Percentiles rank a stretch among this genome's conserved stretches.
Evolutionary conservation across 2,113 vertebrate species (phyloP).

Genomic region (Sorex araneus): DNA sequence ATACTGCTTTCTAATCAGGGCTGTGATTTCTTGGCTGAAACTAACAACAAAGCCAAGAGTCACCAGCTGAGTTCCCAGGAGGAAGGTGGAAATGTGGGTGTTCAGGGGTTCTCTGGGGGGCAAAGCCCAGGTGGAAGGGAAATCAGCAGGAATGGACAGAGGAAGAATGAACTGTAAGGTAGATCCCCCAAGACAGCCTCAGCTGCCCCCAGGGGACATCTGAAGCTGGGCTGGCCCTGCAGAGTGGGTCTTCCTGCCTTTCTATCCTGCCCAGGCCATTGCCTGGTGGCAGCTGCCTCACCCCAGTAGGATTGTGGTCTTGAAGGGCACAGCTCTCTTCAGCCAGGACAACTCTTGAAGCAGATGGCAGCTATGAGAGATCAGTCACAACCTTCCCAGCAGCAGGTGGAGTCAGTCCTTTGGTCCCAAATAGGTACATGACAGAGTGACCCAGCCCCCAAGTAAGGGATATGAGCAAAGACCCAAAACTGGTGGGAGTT

Average conservation of each 20-base stretch:
- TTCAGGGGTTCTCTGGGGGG: neutral
- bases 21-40: neutral
- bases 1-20: neutral
- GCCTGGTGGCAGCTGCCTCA: neutral
- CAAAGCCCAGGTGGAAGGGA: rapidly evolving
- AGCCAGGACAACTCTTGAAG: neutral
- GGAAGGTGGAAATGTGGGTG: no score
- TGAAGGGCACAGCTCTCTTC: neutral
- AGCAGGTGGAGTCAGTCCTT: neutral
- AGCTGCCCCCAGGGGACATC: neutral
- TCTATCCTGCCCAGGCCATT: neutral
- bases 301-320: neutral
- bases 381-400: neutral
- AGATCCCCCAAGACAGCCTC: neutral
- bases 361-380: neutral
- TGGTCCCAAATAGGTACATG: neutral
- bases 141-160: neutral
- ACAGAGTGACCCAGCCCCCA: rapidly evolving
- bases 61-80: rapidly evolving
- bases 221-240: neutral
- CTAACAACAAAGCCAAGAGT: neutral
- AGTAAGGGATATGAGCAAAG: neutral
- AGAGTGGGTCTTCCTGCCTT: neutral
- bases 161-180: neutral
- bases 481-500: neutral